Base-by-base conservation (phyloP, 37 sponge, comb jelly and placozoan genomes). In the Cladorhizidae sp. region DNA sequence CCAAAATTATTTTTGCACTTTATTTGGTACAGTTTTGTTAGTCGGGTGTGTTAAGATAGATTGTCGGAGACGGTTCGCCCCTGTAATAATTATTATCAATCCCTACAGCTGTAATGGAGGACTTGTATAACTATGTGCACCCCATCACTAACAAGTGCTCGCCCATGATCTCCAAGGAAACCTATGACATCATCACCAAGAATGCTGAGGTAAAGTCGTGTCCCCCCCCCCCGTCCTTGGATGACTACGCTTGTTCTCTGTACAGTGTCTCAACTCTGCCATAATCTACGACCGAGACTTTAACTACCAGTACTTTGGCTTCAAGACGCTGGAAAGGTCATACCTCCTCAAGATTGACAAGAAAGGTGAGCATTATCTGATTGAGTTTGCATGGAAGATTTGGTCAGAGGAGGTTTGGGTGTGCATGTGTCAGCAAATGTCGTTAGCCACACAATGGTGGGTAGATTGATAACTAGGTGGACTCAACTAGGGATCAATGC, bases 321-420 rank as follows among this genome's bases (percentile, higher is more conserved):
- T 98, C 79, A 98, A 98, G 93, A 98, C 99, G 22, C 85, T 98
- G 57, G 99, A 98, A 82, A 79, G 93, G 70, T 94, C 97, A 26
- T 98, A 98, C 65, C 86, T 98, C 12, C 81, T 98, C 69, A 96
- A 89, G 68, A 95, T 98, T 25, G 72, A 91, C 72, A 92, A 94
- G 17, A 96, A 96, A 87, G 92, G 93, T 94, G 33, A 55, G 74
- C 15, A 32, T 25, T 7, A 15, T 39, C 18, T 37, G 33, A n/a
- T n/a, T n/a, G n/a, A n/a, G n/a, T n/a, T 5, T 12, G 61, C 6
- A 8, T 8, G 26, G 61, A 59, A 59, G 23, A n/a, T n/a, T n/a
- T 28, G 33, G 35, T 15, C 31, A 29, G 40, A 5, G 5, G 49
- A 12, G 5, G 49, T 5, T 15, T 28, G 65, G 3, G 32, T 26